Evolutionary conservation across 2,113 vertebrate species (phyloP).

Genomic region (Rhagologus leucostigma): DNA sequence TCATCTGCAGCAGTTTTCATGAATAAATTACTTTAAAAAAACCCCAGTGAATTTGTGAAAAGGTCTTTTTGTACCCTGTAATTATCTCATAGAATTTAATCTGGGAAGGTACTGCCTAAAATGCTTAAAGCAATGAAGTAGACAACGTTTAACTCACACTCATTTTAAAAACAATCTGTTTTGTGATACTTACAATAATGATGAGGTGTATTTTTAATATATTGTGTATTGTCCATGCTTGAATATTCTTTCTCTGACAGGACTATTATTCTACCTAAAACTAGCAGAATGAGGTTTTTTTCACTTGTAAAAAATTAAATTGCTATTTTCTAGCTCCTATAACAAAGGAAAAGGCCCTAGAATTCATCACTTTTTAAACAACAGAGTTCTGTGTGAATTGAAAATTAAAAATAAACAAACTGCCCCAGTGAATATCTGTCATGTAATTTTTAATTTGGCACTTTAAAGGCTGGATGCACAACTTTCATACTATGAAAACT

Average conservation of each 20-base stretch:
- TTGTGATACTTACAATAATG: constrained; percentile 13
- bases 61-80: constrained; percentile 38
- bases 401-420: constrained; percentile 41
- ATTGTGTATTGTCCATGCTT: not conserved
- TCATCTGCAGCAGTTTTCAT: constrained; percentile 26
- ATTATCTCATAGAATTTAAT: constrained; percentile 54
- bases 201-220: constrained; percentile 1
- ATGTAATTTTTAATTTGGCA: not conserved
- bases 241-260: constrained; percentile 12
- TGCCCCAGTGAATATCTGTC: not conserved
- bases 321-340: not conserved
- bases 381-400: not conserved
- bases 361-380: not conserved
- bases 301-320: not conserved
- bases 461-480: not conserved
- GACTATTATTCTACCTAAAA: constrained; percentile 6
- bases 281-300: not conserved
- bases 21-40: constrained; percentile 23
- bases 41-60: constrained; percentile 3
- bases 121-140: constrained; percentile 22
- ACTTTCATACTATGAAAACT: not conserved
- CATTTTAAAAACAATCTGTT: constrained; percentile 34
- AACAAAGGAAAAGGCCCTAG: not conserved
- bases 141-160: constrained; percentile 29
- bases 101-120: not conserved